Evolutionary conservation across 2,888 invertebrate genomes (phyloP).

Genomic region (Pristionchus mayeri): DNA sequence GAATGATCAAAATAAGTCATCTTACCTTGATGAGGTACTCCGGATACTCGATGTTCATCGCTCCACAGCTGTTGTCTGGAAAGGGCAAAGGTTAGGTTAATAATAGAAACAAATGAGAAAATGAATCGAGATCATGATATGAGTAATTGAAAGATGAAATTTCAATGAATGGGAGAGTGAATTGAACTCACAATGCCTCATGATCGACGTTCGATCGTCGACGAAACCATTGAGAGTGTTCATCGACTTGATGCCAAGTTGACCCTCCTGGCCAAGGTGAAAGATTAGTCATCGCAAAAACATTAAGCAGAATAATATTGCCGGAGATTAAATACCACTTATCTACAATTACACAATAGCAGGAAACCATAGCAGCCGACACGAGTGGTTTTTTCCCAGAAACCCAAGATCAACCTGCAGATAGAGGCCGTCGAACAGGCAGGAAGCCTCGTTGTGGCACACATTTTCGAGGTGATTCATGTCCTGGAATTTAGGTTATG

Average conservation of each 20-base stretch:
- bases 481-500: not conserved
- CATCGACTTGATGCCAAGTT: not conserved
- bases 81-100: not conserved
- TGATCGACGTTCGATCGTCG: not conserved
- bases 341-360: too few relatives aligned
- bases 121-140: not conserved
- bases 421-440: constrained; percentile 54
- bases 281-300: not conserved
- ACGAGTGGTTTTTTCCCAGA: too few relatives aligned
- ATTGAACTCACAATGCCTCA: constrained; percentile 44
- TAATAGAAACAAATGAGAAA: too few relatives aligned
- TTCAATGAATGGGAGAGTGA: too few relatives aligned
- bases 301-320: not conserved
- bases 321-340: not conserved
- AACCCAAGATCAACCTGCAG: constrained; percentile 52
- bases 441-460: constrained; percentile 53
- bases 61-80: constrained; percentile 67
- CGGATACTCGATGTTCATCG: constrained; percentile 73
- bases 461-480: constrained; percentile 42
- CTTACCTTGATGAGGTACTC: constrained; percentile 66
- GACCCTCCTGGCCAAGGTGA: not conserved
- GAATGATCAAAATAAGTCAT: not conserved
- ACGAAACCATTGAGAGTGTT: constrained; percentile 20
- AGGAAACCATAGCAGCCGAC: too few relatives aligned
- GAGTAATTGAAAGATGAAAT: constrained; percentile 3